phyloP scores from a whole-genome alignment of 2,797 vertebrate species.

The Enteromius afrohamiltoni region DNA sequence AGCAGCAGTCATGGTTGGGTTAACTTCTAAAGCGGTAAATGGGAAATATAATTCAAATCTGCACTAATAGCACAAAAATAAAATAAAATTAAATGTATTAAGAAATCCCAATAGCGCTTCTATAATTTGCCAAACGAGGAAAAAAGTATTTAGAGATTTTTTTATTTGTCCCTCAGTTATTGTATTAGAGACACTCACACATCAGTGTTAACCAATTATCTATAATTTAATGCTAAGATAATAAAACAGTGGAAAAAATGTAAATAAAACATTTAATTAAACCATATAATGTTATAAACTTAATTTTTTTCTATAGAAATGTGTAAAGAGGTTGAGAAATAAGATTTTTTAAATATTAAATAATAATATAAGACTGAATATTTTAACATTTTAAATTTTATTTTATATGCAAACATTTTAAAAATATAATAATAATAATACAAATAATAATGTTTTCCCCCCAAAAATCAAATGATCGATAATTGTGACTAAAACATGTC shows the following conservation, averaged over 20 bases:
- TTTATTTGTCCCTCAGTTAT: neutral
- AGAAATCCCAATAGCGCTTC: neutral
- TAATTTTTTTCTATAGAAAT: neutral
- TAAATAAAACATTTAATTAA: neutral
- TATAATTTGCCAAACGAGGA: neutral
- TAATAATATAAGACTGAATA: neutral
- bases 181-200: neutral
- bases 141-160: neutral
- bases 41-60: neutral
- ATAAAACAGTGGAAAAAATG: neutral
- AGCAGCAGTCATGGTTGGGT: neutral
- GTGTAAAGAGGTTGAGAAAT: neutral
- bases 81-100: neutral
- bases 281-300: neutral
- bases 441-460: neutral
- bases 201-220: neutral
- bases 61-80: neutral
- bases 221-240: neutral
- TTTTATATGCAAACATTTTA: neutral
- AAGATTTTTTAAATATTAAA: neutral
- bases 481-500: constrained; percentile 19
- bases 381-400: neutral
- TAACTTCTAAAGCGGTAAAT: neutral
- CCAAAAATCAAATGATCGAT: neutral
- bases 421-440: neutral